These are phyloP conservation scores for Channa maculata DNA, from an alignment of 2,113 vertebrate species.

Conservation along the genomic window DNA sequence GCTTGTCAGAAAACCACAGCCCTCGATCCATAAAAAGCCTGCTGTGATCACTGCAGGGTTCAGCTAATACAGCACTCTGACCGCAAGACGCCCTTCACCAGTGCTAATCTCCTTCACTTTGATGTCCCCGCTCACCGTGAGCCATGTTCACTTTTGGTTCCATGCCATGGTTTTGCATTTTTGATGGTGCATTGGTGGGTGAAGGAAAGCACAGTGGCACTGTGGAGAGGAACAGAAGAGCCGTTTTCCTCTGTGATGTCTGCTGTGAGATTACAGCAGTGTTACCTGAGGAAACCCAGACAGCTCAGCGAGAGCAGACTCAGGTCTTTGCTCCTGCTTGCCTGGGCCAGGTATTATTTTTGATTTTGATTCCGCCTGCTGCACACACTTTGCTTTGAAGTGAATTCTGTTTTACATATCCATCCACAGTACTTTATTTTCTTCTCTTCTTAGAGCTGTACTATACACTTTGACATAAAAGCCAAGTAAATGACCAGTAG, in stretches of 20 bases:
- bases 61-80: slow-evolving; percentile 26
- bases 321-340: slow-evolving; percentile 18
- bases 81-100: slow-evolving; percentile 8
- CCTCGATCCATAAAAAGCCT: slow-evolving; percentile 1
- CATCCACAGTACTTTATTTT: slow-evolving; percentile 9
- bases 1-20: slow-evolving; percentile 11
- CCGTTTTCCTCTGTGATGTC: slow-evolving; percentile 51
- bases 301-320: slow-evolving; percentile 24
- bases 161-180: slow-evolving; percentile 51
- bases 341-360: slow-evolving; percentile 43
- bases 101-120: slow-evolving; percentile 29
- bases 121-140: slow-evolving; percentile 32
- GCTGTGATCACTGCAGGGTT: slow-evolving; percentile 14
- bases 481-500: slow-evolving; percentile 60
- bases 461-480: slow-evolving; percentile 16
- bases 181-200: slow-evolving; percentile 56
- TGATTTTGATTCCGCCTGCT: slow-evolving; percentile 37
- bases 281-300: slow-evolving; percentile 55
- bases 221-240: slow-evolving; percentile 23
- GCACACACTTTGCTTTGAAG: slow-evolving; percentile 35
- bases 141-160: slow-evolving; percentile 52
- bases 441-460: slow-evolving; percentile 8
- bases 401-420: slow-evolving; percentile 33
- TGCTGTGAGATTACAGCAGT: slow-evolving; percentile 44
- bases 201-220: slow-evolving; percentile 11